Evolutionary conservation across 1,140 invertebrate species (phyloP).

Genomic region (Lucilia sericata): DNA sequence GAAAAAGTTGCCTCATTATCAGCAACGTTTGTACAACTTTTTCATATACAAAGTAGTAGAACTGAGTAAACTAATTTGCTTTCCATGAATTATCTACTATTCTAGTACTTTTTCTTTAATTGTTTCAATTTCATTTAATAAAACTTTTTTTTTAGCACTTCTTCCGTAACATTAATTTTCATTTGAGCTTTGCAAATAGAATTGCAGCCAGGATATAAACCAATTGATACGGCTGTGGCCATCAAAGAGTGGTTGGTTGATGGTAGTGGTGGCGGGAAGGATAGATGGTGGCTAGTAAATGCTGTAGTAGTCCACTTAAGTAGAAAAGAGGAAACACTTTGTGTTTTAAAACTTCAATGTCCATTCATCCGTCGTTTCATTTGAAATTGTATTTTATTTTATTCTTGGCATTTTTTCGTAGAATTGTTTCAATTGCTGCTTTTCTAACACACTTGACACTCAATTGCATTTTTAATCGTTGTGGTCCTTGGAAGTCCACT

Average conservation of each 20-base stretch:
- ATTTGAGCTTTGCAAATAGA: not conserved
- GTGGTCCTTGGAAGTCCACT: not conserved
- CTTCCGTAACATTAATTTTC: conserved; percentile 3
- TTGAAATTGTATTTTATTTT: conserved; percentile 1
- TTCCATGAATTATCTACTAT: too few species aligned
- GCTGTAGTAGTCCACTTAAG: not conserved
- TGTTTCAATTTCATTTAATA: not conserved
- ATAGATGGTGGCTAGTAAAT: not conserved
- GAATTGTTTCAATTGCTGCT: not conserved
- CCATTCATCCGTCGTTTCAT: not conserved
- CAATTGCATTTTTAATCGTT: conserved; percentile 24
- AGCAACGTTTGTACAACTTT: too few species aligned
- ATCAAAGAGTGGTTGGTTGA: not conserved
- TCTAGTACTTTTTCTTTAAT: not conserved
- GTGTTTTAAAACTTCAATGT: not conserved
- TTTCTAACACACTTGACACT: conserved; percentile 17
- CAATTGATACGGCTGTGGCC: not conserved
- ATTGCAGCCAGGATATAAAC: not conserved
- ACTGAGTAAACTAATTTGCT: too few species aligned
- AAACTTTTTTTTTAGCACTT: too few species aligned
- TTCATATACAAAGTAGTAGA: too few species aligned
- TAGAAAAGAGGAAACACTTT: conserved; percentile 1
- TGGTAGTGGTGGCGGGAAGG: not conserved
- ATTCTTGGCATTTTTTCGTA: not conserved
- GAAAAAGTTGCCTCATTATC: too few species aligned